Conservation (phyloP, 1,140 invertebrate species). For the Pseudomyrmex flavicornis region DNA sequence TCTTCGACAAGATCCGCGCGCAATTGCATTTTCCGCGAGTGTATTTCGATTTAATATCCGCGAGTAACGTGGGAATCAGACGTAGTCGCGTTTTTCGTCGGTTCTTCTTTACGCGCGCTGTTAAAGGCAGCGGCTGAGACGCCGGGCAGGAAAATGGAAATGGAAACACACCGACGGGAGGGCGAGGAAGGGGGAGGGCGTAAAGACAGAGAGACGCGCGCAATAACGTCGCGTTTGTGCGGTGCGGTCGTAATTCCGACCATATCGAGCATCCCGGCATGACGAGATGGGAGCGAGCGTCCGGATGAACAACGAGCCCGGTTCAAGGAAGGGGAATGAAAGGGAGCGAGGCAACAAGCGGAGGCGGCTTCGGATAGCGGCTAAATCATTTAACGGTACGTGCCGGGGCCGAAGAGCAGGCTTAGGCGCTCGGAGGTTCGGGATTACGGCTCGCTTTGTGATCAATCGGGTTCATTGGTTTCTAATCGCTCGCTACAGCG, state of each 20-base stretch:
- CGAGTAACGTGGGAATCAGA: not conserved
- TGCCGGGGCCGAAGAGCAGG: slow-evolving; percentile 31
- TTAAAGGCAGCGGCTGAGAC: slow-evolving; percentile 13
- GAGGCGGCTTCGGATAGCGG: slow-evolving; percentile 42
- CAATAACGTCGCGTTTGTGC: slow-evolving; percentile 55
- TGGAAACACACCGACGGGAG: not conserved
- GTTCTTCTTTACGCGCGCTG: slow-evolving; percentile 14
- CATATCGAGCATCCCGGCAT: slow-evolving; percentile 53
- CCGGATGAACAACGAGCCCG: slow-evolving; percentile 46
- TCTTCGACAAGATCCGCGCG: not conserved
- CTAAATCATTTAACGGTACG: slow-evolving; percentile 67
- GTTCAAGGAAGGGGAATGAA: slow-evolving; percentile 53
- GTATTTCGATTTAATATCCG: slow-evolving; percentile 3
- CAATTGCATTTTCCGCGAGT: slow-evolving; percentile 1
- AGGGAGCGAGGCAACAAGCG: slow-evolving; percentile 48
- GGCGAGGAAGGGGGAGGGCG: not conserved
- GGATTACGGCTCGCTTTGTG: slow-evolving; percentile 63
- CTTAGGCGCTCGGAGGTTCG: slow-evolving; percentile 29
- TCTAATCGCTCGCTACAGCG: slow-evolving; percentile 70
- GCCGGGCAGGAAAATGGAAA: slow-evolving; percentile 24
- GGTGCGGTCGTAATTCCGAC: slow-evolving; percentile 45
- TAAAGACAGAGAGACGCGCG: not conserved
- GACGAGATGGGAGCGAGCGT: slow-evolving; percentile 58
- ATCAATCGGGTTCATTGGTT: slow-evolving; percentile 67
- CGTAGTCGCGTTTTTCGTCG: slow-evolving; percentile 19